A percentile compares a stretch with the other conserved stretches of the same genome.
phyloP scores from a whole-genome alignment of 2,888 invertebrate genomes.

The Apodemia mormo region DNA sequence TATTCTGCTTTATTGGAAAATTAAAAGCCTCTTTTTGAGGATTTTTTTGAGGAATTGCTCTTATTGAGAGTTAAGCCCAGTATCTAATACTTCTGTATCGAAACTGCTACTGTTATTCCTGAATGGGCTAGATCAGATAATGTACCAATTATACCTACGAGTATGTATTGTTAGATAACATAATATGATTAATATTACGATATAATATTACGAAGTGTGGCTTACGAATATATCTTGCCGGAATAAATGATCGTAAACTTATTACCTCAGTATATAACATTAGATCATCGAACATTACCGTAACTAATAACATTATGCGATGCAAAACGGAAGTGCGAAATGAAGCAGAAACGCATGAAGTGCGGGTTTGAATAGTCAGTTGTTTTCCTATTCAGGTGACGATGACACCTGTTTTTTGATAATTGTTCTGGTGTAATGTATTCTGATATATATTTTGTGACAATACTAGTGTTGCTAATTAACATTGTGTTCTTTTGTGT shows the following conservation, averaged over 20 bases:
- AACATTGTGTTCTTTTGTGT: background rate
- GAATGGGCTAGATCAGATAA: background rate
- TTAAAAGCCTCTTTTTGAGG: too few relatives aligned
- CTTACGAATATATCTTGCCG: conserved; percentile 7
- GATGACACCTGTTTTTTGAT: conserved; percentile 11
- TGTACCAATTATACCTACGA: background rate
- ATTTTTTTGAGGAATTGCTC: too few relatives aligned
- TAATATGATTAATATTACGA: background rate
- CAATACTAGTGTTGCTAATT: background rate
- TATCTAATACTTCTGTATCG: background rate
- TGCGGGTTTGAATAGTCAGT: conserved; percentile 1
- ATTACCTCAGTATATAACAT: conserved; percentile 19
- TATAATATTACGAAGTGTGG: background rate
- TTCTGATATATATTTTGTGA: background rate
- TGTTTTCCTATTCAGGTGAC: conserved; percentile 1
- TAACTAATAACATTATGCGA: conserved; percentile 17
- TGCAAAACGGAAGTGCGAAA: conserved; percentile 13
- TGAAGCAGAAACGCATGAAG: conserved; percentile 11
- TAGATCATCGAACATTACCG: conserved; percentile 3
- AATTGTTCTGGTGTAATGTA: background rate
- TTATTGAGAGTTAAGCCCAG: background rate
- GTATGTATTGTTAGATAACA: background rate
- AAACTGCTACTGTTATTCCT: background rate
- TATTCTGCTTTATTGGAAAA: too few relatives aligned
- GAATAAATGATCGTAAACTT: conserved; percentile 3